Evolutionary conservation across 2,113 vertebrate genomes (phyloP), one percentile per base, ranked within the genome.

Genomic region (Bufo gargarizans): DNA sequence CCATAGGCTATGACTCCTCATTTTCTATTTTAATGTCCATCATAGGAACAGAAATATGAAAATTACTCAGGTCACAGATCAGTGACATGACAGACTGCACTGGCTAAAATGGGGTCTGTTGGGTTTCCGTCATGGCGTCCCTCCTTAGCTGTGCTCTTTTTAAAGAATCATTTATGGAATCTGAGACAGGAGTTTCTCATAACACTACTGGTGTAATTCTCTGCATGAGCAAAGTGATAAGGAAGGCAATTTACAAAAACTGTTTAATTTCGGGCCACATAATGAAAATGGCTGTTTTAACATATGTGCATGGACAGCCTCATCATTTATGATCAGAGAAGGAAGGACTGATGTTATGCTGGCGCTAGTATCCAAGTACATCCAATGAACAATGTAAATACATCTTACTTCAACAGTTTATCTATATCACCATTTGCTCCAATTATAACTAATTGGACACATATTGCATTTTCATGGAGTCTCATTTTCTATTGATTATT

Each of bases 401-500:
- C 17, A 0, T 79, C 56, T 90, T 59, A 80, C 89, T 88, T 83
- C 53, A 56, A 88, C 82, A 90, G 86, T 91, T 91, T 92, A 89
- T 92, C 94, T 92, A 63, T 90, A 56, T 71, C 59, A 16, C 91
- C 90, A 84, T 94, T 93, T 92, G 91, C 93, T 93, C 92, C 92
- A 90, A 89, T 95, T 93, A 91, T 92, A 91, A 92, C 93, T 95
- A 94, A 95, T 93, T 92, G 93, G 93, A 89, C 93, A 90, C 91
- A 91, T 88, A 92, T 86, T 86, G 91, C 92, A 79, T 92, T 93
- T 93, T 92, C 92, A 91, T 87, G 90, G 92, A 91, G 20, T 91
- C 93, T 96, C 91, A 93, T 94, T 95, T 94, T 90, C 93, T 92
- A 93, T 94, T 82, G 94, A 94, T 95, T 94, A 91, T 89, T 92